Conservation (phyloP, 2,113 vertebrate genomes). For the Nematolebias whitei region DNA sequence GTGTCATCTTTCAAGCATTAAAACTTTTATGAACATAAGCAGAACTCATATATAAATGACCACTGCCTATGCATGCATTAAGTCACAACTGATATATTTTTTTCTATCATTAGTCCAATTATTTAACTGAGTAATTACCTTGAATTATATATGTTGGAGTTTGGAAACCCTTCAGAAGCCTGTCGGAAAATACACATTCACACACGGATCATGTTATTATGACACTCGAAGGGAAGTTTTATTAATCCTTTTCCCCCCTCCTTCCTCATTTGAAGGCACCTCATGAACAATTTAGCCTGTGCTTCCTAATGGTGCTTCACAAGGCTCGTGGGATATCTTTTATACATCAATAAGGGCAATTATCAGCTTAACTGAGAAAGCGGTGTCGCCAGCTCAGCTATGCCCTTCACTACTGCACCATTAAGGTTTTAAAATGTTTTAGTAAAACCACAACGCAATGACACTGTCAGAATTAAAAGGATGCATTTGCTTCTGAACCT, state of each 20-base stretch:
- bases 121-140: no score
- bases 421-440: constrained; percentile 38
- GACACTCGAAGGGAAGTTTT: constrained; percentile 78
- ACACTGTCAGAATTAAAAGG: constrained; percentile 27
- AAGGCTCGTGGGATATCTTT: constrained; percentile 85
- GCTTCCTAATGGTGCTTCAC: constrained; percentile 82
- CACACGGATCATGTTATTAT: constrained; percentile 69
- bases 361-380: constrained; percentile 83
- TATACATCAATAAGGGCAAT: constrained; percentile 87
- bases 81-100: no score
- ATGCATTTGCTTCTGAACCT: neutral
- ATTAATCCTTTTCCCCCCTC: constrained; percentile 72
- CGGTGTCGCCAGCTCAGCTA: constrained; percentile 73
- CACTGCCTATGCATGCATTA: no score
- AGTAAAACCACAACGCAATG: constrained; percentile 28
- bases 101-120: no score
- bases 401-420: constrained; percentile 58
- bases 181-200: neutral
- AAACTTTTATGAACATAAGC: no score
- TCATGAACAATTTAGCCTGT: constrained; percentile 84
- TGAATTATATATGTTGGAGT: no score
- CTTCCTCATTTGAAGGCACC: constrained; percentile 79
- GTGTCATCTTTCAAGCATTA: no score
- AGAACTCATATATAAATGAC: no score
- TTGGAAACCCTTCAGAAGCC: no score